phyloP scores from a whole-genome alignment of 2,113 vertebrate species.

The Grammomys surdaster region DNA sequence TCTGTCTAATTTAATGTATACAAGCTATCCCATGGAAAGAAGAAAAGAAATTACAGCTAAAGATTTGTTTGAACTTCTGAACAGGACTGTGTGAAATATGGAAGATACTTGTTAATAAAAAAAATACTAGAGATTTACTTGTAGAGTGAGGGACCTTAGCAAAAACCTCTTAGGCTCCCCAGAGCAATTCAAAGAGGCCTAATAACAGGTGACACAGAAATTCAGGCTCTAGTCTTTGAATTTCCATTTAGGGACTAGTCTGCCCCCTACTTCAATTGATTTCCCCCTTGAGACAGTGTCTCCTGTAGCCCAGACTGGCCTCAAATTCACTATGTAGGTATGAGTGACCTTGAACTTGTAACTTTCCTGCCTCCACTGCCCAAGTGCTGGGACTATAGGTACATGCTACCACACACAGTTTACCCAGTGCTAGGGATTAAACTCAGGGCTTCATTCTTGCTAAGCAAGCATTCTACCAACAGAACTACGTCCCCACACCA shows the following conservation, averaged over 20 bases:
- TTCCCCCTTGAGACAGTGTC: not conserved
- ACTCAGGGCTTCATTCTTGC: not conserved
- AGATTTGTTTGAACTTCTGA: slow-evolving; percentile 18
- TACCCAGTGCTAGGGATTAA: not conserved
- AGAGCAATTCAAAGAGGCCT: not conserved
- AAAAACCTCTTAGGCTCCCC: not conserved
- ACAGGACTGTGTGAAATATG: slow-evolving; percentile 1
- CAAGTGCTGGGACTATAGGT: not conserved
- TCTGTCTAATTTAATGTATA: slow-evolving; percentile 63
- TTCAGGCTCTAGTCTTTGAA: not conserved
- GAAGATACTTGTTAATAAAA: slow-evolving; percentile 15
- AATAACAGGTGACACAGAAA: not conserved
- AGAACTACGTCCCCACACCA: not conserved
- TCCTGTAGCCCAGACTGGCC: too few relatives aligned
- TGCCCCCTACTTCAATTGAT: not conserved
- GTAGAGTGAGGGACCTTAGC: not conserved
- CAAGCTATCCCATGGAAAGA: not conserved
- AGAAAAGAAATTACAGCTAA: slow-evolving; percentile 45
- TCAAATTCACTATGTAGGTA: not conserved
- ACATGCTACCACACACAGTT: not conserved
- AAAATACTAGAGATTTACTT: not conserved
- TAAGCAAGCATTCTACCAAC: not conserved
- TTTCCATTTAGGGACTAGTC: not conserved
- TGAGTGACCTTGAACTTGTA: not conserved
- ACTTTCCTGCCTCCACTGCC: not conserved